These are phyloP conservation scores for Trichonephila clavipes DNA, from an alignment of 1,140 invertebrate genomes.

Conservation along the genomic window DNA sequence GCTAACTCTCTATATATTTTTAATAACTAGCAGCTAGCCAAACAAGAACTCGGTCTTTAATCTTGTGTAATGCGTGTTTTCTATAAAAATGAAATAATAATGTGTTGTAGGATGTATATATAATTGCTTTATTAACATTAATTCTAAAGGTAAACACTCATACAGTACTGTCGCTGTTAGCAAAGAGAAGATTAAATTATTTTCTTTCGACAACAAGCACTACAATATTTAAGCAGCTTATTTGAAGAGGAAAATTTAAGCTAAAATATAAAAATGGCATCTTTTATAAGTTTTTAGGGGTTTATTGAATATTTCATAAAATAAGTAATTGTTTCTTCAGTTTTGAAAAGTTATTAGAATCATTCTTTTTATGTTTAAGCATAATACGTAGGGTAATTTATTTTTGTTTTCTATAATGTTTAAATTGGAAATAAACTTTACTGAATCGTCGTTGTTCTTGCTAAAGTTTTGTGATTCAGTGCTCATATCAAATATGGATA, in stretches of 20 bases:
- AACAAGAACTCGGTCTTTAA: neutral
- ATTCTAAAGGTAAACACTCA: neutral
- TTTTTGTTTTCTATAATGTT: too few species aligned
- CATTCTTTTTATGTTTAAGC: neutral
- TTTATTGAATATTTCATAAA: neutral
- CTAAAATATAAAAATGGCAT: neutral
- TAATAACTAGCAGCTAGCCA: neutral
- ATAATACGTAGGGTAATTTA: too few species aligned
- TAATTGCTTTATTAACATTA: constrained; percentile 15
- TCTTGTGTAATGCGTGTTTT: neutral
- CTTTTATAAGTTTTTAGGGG: neutral
- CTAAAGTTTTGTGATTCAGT: too few species aligned
- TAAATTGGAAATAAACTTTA: too few species aligned
- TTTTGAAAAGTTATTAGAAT: neutral
- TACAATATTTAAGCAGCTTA: neutral
- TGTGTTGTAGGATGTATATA: neutral
- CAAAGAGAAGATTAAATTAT: neutral
- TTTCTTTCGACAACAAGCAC: neutral
- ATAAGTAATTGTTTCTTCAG: neutral
- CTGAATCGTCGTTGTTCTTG: too few species aligned
- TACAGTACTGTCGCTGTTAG: neutral
- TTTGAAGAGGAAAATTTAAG: neutral
- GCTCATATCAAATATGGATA: too few species aligned
- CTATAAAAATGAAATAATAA: neutral
- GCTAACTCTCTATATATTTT: neutral